Evolutionary conservation across 2,797 vertebrate genomes (phyloP).

Genomic region (Propithecus deckenii): DNA sequence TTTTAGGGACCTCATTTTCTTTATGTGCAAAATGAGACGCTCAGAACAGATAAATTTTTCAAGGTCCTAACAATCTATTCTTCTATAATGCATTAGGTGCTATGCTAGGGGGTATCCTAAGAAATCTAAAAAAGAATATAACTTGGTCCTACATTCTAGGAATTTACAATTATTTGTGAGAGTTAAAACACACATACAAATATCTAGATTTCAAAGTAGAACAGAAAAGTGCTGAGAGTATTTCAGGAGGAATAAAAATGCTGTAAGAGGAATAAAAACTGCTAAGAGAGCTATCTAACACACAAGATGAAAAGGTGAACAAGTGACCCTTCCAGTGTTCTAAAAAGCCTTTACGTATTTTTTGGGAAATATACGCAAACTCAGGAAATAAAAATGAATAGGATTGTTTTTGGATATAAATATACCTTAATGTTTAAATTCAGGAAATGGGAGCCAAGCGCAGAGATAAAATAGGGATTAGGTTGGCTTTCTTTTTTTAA

Average conservation of each 20-base stretch:
- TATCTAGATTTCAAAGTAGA: conserved; percentile 29
- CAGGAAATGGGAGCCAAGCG: neutral
- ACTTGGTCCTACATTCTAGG: neutral
- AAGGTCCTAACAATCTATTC: neutral
- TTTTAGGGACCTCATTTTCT: neutral
- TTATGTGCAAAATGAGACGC: neutral
- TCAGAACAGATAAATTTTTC: neutral
- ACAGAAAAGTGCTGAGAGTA: neutral
- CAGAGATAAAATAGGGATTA: neutral
- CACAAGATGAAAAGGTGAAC: neutral
- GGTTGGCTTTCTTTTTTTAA: neutral
- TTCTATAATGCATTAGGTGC: neutral
- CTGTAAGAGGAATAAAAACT: neutral
- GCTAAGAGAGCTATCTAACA: neutral
- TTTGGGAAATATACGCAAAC: neutral
- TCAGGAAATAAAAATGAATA: conserved; percentile 44
- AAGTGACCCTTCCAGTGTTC: neutral
- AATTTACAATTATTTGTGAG: neutral
- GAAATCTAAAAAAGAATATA: neutral
- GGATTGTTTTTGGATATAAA: neutral
- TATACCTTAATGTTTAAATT: conserved; percentile 3
- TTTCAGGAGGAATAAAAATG: conserved; percentile 17
- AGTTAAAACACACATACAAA: neutral
- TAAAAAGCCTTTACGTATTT: neutral
- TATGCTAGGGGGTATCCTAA: neutral